Conservation (phyloP, 2,113 vertebrate genomes). For the Ophiodon elongatus region DNA sequence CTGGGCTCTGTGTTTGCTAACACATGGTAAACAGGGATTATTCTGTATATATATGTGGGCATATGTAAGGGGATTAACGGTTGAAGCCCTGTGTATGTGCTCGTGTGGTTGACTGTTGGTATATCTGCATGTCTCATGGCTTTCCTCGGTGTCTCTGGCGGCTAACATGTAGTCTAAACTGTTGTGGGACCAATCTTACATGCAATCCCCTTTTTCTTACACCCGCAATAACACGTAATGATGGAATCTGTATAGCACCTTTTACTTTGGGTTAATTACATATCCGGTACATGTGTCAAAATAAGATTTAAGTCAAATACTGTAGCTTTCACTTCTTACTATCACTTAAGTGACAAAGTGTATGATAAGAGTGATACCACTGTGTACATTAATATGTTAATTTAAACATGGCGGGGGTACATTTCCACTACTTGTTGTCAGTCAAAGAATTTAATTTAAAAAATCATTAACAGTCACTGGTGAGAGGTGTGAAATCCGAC, state of each 20-base stretch:
- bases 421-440: neutral
- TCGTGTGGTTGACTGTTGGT: neutral
- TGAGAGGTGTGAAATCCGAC: neutral
- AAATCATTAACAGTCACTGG: neutral
- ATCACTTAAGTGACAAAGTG: neutral
- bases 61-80: constrained; percentile 41
- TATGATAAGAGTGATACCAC: neutral
- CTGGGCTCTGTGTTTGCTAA: constrained; percentile 45
- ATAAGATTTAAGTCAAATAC: neutral
- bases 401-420: neutral
- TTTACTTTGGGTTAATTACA: neutral
- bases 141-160: neutral
- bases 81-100: constrained; percentile 18
- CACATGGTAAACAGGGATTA: constrained; percentile 62
- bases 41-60: constrained; percentile 1
- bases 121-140: constrained; percentile 20
- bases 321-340: neutral
- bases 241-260: neutral
- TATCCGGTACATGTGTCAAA: neutral
- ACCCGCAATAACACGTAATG: neutral
- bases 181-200: neutral
- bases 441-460: neutral
- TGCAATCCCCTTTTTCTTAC: neutral
- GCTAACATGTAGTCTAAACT: neutral
- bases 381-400: neutral